Conservation (phyloP, 2,113 vertebrate species). For the Vulpes ferrilata region DNA sequence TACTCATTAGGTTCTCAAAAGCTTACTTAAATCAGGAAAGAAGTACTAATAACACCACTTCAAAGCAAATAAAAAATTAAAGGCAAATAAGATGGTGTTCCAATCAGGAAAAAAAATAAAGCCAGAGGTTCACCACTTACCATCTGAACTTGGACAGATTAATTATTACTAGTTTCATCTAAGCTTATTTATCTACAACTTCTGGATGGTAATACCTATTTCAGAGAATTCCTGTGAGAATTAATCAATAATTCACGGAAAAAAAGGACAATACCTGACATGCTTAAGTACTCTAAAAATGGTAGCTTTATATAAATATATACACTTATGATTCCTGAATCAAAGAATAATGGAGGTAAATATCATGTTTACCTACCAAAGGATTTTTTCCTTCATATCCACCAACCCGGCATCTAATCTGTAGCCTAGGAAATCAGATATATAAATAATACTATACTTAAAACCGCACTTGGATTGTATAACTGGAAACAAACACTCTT, state of each 20-base stretch:
- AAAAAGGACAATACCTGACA: not conserved
- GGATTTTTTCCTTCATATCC: not conserved
- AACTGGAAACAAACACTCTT: not conserved
- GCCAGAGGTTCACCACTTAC: not conserved
- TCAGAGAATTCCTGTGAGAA: not conserved
- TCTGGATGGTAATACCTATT: not conserved
- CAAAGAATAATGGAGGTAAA: not conserved
- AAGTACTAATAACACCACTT: not conserved
- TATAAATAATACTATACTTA: not conserved
- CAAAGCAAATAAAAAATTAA: not conserved
- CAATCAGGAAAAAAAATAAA: not conserved
- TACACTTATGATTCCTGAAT: not conserved
- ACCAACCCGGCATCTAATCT: not conserved
- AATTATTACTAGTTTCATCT: not conserved
- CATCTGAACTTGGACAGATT: not conserved
- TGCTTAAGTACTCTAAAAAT: not conserved
- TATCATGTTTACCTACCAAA: not conserved
- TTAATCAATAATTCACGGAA: not conserved
- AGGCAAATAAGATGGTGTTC: not conserved
- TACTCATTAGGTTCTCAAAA: not conserved
- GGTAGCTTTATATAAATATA: not conserved
- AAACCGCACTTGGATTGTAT: not conserved
- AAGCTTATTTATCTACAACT: not conserved
- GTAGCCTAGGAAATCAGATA: not conserved
- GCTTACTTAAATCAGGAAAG: not conserved